Base-by-base conservation (phyloP, 2,888 invertebrate genomes). In the Ormyrus pomaceus region DNA sequence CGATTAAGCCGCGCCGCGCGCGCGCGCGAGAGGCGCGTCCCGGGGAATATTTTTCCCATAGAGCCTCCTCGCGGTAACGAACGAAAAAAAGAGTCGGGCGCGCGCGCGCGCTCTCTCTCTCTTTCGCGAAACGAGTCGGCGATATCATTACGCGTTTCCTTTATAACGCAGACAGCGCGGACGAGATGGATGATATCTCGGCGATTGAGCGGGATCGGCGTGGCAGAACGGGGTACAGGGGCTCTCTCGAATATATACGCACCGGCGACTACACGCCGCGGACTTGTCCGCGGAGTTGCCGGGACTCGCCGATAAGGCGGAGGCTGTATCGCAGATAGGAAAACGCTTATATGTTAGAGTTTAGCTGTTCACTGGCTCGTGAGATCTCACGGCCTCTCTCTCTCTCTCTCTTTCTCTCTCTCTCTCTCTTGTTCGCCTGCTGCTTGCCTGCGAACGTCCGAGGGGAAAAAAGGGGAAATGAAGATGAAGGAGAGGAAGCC, bases 191-290 rank as follows among this genome's bases (percentile, higher is more conserved):
- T 77, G 77, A 80, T 81, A 81, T 81, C 77, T 56, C 9, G 34
- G 34, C 68, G 81, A 81, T 77, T 81, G 74, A 81, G 77, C 74
- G 73, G 69, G 77, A 81, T 81, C 81, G 74, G 74, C 81, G 81
- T 81, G 70, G 77, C 81, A 81, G 81, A 81, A 81, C 59, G 77
- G 74, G 48, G 66, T 80, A 80, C 80, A 79, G 48, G 53, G 50
- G 48, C 34, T 7, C 50, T 7, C 50, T 11, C 34, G 48, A 19
- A 34, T 11, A 61, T 61, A 76, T 51, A 61, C 70, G n/a, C 6
- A 61, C 65, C 56, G 5, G 55, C 59, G 71, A 5, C 4, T 34
- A 55, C 55, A 53, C 10, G 34, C 34, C 34, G 34, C 8, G 58
- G 8, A 59, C 73, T 62, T 75, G 66, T 75, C 50, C 46, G 55